phyloP scores from a whole-genome alignment of 92 coral and sea anemone species.

The Palythoa caribaeorum region DNA sequence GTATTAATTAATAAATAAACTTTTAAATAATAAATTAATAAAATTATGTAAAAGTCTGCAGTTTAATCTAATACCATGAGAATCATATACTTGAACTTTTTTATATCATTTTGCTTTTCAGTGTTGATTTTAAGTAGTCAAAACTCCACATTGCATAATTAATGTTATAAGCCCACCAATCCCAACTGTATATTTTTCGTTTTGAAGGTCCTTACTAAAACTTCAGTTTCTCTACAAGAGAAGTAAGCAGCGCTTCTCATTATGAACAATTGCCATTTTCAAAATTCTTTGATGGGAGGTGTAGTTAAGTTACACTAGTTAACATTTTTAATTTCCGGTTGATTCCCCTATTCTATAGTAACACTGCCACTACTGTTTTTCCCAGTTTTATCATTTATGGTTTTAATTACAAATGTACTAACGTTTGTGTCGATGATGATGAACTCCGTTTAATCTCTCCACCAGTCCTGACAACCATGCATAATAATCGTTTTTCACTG shows the following conservation, averaged over 20 bases:
- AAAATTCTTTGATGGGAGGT: too few species aligned
- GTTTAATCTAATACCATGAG: background rate
- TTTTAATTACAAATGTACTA: background rate
- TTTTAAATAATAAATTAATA: background rate
- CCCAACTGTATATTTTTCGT: too few species aligned
- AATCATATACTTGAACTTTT: background rate
- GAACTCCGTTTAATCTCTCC: slow-evolving; percentile 35
- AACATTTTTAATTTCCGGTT: too few species aligned
- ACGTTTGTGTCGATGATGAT: slow-evolving; percentile 26
- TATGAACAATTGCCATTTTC: too few species aligned
- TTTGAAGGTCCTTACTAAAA: too few species aligned
- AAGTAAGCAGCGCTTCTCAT: too few species aligned
- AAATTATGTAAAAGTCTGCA: background rate
- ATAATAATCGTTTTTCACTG: slow-evolving; percentile 14
- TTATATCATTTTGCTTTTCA: background rate
- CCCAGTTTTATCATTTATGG: too few species aligned
- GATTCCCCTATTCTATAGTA: background rate
- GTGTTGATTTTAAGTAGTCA: background rate
- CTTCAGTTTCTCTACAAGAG: too few species aligned
- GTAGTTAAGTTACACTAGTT: too few species aligned
- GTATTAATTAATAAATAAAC: background rate
- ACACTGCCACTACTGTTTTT: background rate
- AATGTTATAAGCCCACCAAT: background rate
- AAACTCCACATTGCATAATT: background rate
- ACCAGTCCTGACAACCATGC: slow-evolving; percentile 15